These are phyloP conservation scores for Rachycentron canadum DNA, from an alignment of 2,797 vertebrate species.

Conservation along the genomic window DNA sequence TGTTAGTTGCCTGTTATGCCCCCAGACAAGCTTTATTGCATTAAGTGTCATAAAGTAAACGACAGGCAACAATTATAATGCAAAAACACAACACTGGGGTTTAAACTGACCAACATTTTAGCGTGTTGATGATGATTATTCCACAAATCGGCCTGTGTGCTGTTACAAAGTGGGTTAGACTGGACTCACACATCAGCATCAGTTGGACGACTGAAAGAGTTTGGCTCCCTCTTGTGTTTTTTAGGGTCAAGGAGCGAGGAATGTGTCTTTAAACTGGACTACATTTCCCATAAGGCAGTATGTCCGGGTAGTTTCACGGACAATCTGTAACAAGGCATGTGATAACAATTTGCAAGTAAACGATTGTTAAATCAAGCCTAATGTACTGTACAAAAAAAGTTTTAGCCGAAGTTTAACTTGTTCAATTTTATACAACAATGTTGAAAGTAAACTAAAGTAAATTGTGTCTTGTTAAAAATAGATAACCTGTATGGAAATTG, in stretches of 20 bases:
- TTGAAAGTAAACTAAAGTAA: too few relatives aligned
- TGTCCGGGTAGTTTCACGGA: background rate
- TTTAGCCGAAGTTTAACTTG: too few relatives aligned
- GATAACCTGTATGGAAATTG: too few relatives aligned
- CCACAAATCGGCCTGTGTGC: too few relatives aligned
- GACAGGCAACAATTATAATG: background rate
- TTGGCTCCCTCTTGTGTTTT: conserved; percentile 71
- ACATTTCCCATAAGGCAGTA: conserved; percentile 43
- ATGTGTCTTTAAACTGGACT: background rate
- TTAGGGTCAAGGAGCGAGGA: background rate
- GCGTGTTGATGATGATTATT: too few relatives aligned
- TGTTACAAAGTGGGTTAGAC: background rate
- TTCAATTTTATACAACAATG: too few relatives aligned
- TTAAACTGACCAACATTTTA: background rate
- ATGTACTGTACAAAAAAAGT: background rate
- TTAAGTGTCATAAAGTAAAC: background rate
- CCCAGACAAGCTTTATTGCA: too few relatives aligned
- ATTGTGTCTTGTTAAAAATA: too few relatives aligned
- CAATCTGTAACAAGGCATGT: background rate
- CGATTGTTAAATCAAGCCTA: background rate
- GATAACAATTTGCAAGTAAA: background rate
- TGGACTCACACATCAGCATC: background rate
- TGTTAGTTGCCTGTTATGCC: too few relatives aligned
- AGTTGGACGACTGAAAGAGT: conserved; percentile 6
- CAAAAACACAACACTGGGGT: background rate